phyloP scores from a whole-genome alignment of 2,113 vertebrate species.

The Lophius piscatorius region DNA sequence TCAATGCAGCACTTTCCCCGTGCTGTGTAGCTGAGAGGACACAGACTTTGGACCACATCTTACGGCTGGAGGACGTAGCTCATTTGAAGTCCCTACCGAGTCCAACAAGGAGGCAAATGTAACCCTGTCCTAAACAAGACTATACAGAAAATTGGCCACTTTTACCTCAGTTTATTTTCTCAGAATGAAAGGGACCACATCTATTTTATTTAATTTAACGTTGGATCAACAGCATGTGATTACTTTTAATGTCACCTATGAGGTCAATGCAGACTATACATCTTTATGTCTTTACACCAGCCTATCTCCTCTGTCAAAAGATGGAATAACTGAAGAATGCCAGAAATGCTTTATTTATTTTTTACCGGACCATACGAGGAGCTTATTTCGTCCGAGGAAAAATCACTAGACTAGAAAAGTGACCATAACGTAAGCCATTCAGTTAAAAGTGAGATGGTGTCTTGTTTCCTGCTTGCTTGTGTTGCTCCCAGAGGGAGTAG shows the following conservation, averaged over 20 bases:
- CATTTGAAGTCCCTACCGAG: constrained; percentile 52
- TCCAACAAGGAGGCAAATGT: constrained; percentile 21
- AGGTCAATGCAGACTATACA: constrained; percentile 57
- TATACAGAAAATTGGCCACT: constrained; percentile 37
- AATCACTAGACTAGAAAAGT: constrained; percentile 61
- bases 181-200: constrained; percentile 30
- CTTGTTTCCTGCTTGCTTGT: constrained; percentile 30
- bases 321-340: constrained; percentile 40
- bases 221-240: constrained; percentile 16
- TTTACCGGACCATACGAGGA: constrained; percentile 40
- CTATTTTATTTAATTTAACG: constrained; percentile 25
- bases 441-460: constrained; percentile 16
- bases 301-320: constrained; percentile 14
- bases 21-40: constrained; percentile 51
- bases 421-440: constrained; percentile 35
- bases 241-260: constrained; percentile 43
- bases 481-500: background rate
- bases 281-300: constrained; percentile 24
- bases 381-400: constrained; percentile 39
- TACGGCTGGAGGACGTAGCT: constrained; percentile 52
- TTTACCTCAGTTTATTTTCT: constrained; percentile 48
- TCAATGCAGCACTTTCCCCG: constrained; percentile 62
- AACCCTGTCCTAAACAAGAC: constrained; percentile 64
- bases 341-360: constrained; percentile 52
- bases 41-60: constrained; percentile 71